Evolutionary conservation across 2,113 vertebrate genomes (phyloP).

Genomic region (Struthidea cinerea): DNA sequence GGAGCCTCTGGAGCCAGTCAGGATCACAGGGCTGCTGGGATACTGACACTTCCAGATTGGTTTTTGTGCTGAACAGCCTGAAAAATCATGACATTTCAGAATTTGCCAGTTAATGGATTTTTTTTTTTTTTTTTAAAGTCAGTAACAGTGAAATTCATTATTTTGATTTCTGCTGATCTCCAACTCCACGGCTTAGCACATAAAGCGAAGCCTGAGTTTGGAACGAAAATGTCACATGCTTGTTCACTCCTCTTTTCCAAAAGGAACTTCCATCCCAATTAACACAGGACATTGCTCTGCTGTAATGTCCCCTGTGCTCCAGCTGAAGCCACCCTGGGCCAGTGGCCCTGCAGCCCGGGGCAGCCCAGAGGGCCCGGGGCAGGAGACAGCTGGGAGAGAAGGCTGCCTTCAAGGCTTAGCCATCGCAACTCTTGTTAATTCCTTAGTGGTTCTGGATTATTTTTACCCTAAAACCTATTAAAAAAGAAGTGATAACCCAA

Average conservation of each 20-base stretch:
- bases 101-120: neutral
- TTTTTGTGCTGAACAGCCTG: neutral
- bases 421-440: neutral
- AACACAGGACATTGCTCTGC: neutral
- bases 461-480: neutral
- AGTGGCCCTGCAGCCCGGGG: rapidly evolving
- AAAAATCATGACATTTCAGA: slow-evolving; percentile 18
- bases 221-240: neutral
- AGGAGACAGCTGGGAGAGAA: neutral
- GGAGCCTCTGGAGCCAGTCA: neutral
- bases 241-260: neutral
- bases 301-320: neutral
- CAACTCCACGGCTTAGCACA: neutral
- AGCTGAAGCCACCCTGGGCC: neutral
- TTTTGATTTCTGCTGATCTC: neutral
- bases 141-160: neutral
- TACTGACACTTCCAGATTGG: neutral
- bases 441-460: neutral
- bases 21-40: neutral
- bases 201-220: neutral
- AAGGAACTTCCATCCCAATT: neutral
- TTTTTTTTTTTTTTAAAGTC: neutral
- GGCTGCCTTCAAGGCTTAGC: neutral
- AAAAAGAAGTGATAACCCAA: neutral
- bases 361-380: rapidly evolving